Conservation (phyloP, 2,888 invertebrate species). For the Crossocerus cetratus region DNA sequence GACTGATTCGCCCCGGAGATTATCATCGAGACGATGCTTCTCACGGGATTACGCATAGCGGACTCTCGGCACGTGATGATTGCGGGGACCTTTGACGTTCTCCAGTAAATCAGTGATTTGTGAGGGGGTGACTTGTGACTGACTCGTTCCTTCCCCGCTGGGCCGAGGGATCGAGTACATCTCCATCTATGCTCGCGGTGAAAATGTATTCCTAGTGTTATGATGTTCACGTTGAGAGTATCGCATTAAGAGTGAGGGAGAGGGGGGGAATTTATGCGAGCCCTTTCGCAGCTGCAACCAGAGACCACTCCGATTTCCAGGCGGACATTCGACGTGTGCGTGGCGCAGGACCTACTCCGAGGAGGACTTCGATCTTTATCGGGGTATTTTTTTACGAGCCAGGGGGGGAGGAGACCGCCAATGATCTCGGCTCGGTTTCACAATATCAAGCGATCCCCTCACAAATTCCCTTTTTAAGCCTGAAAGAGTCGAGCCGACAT, state of each 20-base stretch:
- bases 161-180: background rate
- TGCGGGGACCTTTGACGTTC: no score
- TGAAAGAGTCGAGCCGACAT: conserved; percentile 43
- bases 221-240: conserved; percentile 12
- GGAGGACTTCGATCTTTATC: conserved; percentile 50
- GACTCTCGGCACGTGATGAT: no score
- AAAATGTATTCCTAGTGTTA: background rate
- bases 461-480: conserved; percentile 31
- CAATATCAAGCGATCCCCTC: conserved; percentile 27
- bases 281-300: conserved; percentile 29
- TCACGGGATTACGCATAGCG: no score
- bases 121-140: no score
- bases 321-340: conserved; percentile 37
- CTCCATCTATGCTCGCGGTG: background rate
- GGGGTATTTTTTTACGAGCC: conserved; percentile 42
- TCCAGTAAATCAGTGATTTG: no score
- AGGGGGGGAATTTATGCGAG: conserved; percentile 33
- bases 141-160: no score
- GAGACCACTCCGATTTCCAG: conserved; percentile 21
- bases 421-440: conserved; percentile 38
- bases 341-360: conserved; percentile 16
- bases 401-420: conserved; percentile 17
- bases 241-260: conserved; percentile 30
- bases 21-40: no score
- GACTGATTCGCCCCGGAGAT: no score